phyloP scores from a whole-genome alignment of 2,888 invertebrate species.

The Phortica magna region DNA sequence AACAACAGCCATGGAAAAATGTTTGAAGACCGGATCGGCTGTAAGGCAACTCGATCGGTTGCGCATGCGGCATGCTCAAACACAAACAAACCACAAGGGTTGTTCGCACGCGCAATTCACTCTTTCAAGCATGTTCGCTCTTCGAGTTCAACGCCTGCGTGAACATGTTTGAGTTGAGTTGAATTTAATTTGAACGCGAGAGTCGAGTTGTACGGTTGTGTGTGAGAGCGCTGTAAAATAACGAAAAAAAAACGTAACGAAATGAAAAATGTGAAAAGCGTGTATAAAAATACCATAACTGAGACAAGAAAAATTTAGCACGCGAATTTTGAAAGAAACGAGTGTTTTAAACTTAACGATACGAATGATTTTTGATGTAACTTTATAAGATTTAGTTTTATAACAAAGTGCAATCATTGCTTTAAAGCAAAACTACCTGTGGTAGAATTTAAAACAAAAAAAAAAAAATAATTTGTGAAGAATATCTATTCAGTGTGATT shows the following conservation, averaged over 20 bases:
- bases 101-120: conserved; percentile 31
- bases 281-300: not conserved
- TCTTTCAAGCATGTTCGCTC: conserved; percentile 1
- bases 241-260: not conserved
- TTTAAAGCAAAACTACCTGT: conserved; percentile 22
- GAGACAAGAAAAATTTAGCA: conserved; percentile 35
- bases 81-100: conserved; percentile 37
- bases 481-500: not conserved
- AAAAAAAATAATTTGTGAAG: not conserved
- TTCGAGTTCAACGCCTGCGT: conserved; percentile 11
- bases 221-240: not conserved
- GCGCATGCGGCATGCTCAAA: conserved; percentile 25
- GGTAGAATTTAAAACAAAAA: not conserved
- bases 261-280: not conserved
- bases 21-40: conserved; percentile 14
- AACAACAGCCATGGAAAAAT: not conserved
- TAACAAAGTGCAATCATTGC: conserved; percentile 14
- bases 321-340: conserved; percentile 18
- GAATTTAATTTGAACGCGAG: conserved; percentile 53
- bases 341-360: conserved; percentile 32
- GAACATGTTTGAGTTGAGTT: not conserved
- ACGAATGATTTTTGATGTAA: not conserved
- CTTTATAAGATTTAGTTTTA: conserved; percentile 14
- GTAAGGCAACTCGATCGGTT: not conserved
- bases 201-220: conserved; percentile 63